Conservation (phyloP, 2,888 invertebrate genomes). For the Acanthococcus lagerstroemiae region DNA sequence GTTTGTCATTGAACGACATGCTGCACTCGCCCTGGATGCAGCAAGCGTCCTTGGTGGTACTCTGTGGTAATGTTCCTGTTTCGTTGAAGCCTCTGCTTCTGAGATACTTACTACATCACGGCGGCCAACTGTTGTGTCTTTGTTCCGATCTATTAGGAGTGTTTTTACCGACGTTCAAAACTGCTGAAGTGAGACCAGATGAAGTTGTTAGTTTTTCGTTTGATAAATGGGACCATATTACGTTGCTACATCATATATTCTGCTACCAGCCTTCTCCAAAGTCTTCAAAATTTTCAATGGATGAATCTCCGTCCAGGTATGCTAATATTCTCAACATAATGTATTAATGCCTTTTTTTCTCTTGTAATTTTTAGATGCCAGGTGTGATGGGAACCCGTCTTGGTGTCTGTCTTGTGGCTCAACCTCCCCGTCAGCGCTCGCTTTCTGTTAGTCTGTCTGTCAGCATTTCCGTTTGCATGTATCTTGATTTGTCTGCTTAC, state of each 20-base stretch:
- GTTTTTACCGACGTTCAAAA: conserved; percentile 68
- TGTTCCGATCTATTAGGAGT: conserved; percentile 71
- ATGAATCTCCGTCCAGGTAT: conserved; percentile 44
- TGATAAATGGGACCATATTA: conserved; percentile 70
- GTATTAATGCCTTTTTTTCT: too few relatives aligned
- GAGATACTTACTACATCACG: conserved; percentile 56
- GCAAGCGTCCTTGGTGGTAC: conserved; percentile 61
- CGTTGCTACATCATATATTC: conserved; percentile 79
- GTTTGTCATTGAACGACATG: conserved; percentile 42
- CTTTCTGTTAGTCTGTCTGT: neutral
- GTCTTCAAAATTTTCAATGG: conserved; percentile 47
- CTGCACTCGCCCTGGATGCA: conserved; percentile 50
- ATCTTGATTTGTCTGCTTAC: too few relatives aligned
- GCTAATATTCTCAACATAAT: neutral
- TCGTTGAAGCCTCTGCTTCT: conserved; percentile 56
- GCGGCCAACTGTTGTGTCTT: conserved; percentile 64
- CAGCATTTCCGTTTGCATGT: too few relatives aligned
- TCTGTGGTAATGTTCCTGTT: conserved; percentile 62
- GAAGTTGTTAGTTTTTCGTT: conserved; percentile 75
- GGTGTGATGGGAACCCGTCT: too few relatives aligned
- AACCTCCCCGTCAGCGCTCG: neutral
- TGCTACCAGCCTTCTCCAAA: conserved; percentile 79
- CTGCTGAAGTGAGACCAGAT: conserved; percentile 57
- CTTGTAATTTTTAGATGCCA: too few relatives aligned
- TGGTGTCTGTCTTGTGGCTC: too few relatives aligned